Evolutionary conservation across 1,140 invertebrate species (phyloP), one percentile per base, ranked within the genome.

Genomic region (fruit fly (Drosophila melanogaster)): DNA sequence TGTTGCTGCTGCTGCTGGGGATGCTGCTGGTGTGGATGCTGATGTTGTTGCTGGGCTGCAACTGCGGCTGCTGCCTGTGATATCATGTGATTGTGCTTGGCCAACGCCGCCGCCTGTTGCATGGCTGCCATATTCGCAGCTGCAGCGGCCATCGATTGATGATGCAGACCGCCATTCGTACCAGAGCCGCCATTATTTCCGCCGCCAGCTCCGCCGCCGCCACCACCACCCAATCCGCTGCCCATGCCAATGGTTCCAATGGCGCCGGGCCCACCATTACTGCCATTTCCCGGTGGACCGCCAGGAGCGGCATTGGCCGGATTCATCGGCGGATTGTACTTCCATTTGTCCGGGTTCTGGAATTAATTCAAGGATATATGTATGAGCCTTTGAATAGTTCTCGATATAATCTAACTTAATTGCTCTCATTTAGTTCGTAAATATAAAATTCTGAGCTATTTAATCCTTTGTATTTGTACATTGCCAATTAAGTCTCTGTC

Each of bases 341-440:
- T 95, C 94, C 94, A 95, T 92, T 95, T 95, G 80, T 95, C 94
- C 80, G 94, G 94, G 91, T 94, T 95, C 94, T 95, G 75, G 0
- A 78, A 77, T 47, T 41, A 44, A n/a, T 38, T 35, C 24, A 38
- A 69, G 8, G 19, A 30, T 30, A 10, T 7, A 30, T 30, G 26
- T 0, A 26, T 26, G 24, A 24, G 5, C 26, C 26, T 10, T 30
- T 30, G 26, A 30, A 30, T 7, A 8, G 1, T 30, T 30, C 0
- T 2, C 26, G 1, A 30, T 30, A 30, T 30, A 30, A 30, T 30
- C 26, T 30, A 30, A 30, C 7, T 30, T 30, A 30, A 30, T 30
- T 30, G 7, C 30, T 30, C 30, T 30, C 8, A 10, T 30, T 26
- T 6, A 6, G 24, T 5, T 26, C 6, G 6, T 26, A 26, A 0